These are phyloP conservation scores for Rhea americana DNA, from an alignment of 2,113 vertebrate species.

Conservation along the genomic window DNA sequence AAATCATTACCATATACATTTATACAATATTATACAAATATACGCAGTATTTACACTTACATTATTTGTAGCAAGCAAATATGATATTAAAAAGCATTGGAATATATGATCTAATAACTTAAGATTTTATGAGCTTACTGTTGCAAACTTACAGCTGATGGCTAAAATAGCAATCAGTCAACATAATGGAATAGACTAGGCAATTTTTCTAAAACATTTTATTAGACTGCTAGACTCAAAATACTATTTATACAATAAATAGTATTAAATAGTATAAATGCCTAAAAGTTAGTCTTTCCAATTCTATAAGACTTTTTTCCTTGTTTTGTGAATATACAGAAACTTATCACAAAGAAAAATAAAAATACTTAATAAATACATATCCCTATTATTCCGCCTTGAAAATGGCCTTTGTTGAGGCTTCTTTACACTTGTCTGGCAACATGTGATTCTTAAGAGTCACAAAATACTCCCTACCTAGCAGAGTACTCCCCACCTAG, in stretches of 20 bases:
- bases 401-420: not conserved
- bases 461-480: not conserved
- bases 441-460: not conserved
- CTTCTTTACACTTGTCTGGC: fast-evolving
- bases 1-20: not conserved
- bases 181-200: not conserved
- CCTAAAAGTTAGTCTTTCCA: not conserved
- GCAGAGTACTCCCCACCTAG: fast-evolving
- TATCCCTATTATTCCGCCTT: not conserved
- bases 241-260: not conserved
- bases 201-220: not conserved
- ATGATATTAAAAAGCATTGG: not conserved
- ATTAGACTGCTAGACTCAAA: not conserved
- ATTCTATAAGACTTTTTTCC: not conserved
- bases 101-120: not conserved
- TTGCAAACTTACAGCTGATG: not conserved
- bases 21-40: not conserved
- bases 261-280: not conserved
- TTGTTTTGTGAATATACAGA: not conserved
- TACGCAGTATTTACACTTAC: not conserved
- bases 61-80: not conserved
- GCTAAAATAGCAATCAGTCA: not conserved
- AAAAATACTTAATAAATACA: not conserved
- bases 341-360: not conserved
- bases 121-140: not conserved